Base-by-base conservation (phyloP, 2,113 vertebrate genomes). In the Trogon surrucura region DNA sequence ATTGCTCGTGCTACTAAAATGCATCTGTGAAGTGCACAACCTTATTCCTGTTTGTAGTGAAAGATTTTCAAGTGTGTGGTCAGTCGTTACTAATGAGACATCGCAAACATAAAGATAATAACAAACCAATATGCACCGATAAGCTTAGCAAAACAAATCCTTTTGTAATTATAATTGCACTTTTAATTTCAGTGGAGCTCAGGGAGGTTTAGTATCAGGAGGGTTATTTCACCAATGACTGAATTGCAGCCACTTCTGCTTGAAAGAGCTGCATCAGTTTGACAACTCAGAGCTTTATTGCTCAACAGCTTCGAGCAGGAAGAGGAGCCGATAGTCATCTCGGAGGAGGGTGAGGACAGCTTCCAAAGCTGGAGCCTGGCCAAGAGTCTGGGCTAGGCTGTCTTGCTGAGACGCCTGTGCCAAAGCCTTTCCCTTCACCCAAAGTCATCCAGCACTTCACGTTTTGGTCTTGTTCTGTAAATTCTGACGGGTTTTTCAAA, bases 261-360 rank as follows among this genome's bases (percentile, higher is more conserved):
- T 84, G 86, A 79, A 64, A 81, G 94, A 89, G 87, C 50, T 58
- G 70, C 85, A 89, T 96, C 93, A 88, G 84, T 91, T 81, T 96
- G 91, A 94, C 89, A 96, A 62, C 81, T 91, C 87, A 53, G 77
- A 95, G 84, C 65, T 71, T 86, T 95, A 81, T 94, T 96, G 87
- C 91, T 91, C 94, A 93, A 95, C 65, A 85, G 81, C 89, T 95
- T 83, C 1, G 27, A 96, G 93, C 84, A 80, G 87, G 91, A 95
- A 95, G 78, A 79, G 54, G 78, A 92, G 89, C 80, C 2, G 44
- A 72, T 81, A 75, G 78, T 85, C 79, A 71, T 57, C 94, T 92
- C 6, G 0, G 81, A 89, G 78, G 87, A 95, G 91, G 89, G 25
- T 91, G 84, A 80, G 81, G 70, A 56, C 58, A 71, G 73, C 89